Percentiles rank a stretch among this genome's conserved stretches.
phyloP scores from a whole-genome alignment of 1,140 invertebrate genomes.

The Diorhabda elongata region DNA sequence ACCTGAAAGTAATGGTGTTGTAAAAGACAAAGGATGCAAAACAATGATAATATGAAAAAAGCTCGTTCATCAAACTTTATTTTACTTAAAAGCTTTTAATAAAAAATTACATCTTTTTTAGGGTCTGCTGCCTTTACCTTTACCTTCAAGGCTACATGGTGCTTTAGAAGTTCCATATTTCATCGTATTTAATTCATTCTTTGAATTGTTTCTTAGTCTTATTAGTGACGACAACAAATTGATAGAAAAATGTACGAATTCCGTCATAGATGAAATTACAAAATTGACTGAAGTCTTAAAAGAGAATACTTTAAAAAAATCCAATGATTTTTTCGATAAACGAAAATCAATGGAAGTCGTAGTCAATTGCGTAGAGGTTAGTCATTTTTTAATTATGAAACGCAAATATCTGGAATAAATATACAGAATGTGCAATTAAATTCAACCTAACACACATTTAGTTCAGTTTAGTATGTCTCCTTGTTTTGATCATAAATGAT shows the following conservation, averaged over 20 bases:
- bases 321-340: conserved; percentile 30
- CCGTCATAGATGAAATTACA: conserved; percentile 26
- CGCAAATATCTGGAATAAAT: too few species aligned
- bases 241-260: conserved; percentile 22
- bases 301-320: conserved; percentile 20
- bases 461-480: too few species aligned
- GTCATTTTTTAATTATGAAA: conserved; percentile 2
- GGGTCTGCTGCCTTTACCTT: conserved; percentile 34
- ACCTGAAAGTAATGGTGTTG: too few species aligned
- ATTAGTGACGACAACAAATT: conserved; percentile 24
- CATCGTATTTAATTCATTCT: conserved; percentile 29
- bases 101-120: conserved; percentile 16
- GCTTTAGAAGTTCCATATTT: conserved; percentile 33
- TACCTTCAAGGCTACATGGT: conserved; percentile 37
- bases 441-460: too few species aligned
- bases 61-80: too few species aligned
- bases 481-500: too few species aligned
- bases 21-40: too few species aligned
- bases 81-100: too few species aligned
- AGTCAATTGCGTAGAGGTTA: conserved; percentile 40
- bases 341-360: conserved; percentile 35
- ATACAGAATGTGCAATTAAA: too few species aligned
- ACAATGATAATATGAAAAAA: too few species aligned
- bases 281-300: conserved; percentile 25
- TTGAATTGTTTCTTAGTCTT: conserved; percentile 32